Percentiles rank a stretch among this genome's conserved stretches.
Conservation (phyloP, 2,888 invertebrate genomes). For the Eudasyphora cyanicolor region DNA sequence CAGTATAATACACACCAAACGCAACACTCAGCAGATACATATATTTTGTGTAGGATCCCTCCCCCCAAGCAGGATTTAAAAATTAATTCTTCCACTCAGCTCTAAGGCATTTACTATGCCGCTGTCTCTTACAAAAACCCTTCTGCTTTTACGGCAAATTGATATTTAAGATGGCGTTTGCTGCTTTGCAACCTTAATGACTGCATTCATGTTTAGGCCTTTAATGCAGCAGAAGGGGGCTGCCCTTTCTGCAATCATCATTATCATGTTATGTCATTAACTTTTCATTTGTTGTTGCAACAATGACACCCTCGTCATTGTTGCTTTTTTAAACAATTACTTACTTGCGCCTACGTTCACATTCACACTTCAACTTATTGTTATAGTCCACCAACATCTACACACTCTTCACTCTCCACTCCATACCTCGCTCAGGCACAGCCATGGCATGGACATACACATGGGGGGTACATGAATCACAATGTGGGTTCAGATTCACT, state of each 20-base stretch:
- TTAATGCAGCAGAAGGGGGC: neutral
- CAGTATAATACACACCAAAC: too few relatives aligned
- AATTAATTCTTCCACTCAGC: too few relatives aligned
- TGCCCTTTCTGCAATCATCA: neutral
- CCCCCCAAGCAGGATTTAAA: too few relatives aligned
- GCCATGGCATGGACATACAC: neutral
- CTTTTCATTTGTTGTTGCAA: slow-evolving; percentile 55
- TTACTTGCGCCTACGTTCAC: slow-evolving; percentile 45
- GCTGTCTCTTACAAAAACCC: neutral
- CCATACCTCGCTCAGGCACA: neutral
- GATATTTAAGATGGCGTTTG: neutral
- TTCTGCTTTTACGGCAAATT: neutral
- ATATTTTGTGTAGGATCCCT: too few relatives aligned
- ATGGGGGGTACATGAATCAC: neutral
- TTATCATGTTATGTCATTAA: slow-evolving; percentile 51
- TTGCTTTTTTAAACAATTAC: slow-evolving; percentile 39
- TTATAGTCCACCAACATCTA: slow-evolving; percentile 51
- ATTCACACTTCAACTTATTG: slow-evolving; percentile 63
- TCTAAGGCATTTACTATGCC: neutral
- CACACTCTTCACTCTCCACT: neutral
- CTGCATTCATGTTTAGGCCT: neutral
- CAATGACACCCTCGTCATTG: slow-evolving; percentile 41
- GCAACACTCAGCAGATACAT: too few relatives aligned
- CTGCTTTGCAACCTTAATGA: neutral
- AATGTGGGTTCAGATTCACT: slow-evolving; percentile 53